phyloP scores from a whole-genome alignment of 2,113 vertebrate genomes.

The Australoheros scitulus region DNA sequence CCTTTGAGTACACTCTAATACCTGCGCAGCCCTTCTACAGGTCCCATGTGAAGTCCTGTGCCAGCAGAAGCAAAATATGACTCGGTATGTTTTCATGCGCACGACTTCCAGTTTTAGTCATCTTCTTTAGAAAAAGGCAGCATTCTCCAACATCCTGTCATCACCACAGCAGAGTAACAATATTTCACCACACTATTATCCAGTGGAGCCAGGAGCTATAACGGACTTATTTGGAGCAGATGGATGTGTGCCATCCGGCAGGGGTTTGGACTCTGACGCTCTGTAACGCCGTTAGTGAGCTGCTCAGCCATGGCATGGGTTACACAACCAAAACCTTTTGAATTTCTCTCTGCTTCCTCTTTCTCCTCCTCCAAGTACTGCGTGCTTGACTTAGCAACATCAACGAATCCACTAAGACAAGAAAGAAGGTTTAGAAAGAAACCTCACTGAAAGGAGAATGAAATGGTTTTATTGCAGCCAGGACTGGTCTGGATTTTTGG shows the following conservation, averaged over 20 bases:
- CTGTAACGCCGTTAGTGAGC: slow-evolving; percentile 50
- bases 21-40: neutral
- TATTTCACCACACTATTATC: neutral
- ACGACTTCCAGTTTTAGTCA: neutral
- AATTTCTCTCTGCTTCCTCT: slow-evolving; percentile 52
- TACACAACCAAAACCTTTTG: slow-evolving; percentile 51
- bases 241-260: slow-evolving; percentile 28
- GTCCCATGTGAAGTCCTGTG: neutral
- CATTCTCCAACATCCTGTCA: neutral
- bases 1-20: neutral
- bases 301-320: slow-evolving; percentile 58
- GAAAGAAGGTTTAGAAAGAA: slow-evolving; percentile 39
- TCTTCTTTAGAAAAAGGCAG: neutral
- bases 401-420: slow-evolving; percentile 48
- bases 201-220: neutral
- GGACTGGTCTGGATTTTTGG: slow-evolving; percentile 2
- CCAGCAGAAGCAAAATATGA: neutral
- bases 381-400: slow-evolving; percentile 46
- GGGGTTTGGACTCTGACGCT: slow-evolving; percentile 23
- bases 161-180: neutral
- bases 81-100: fast-evolving
- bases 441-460: slow-evolving; percentile 19
- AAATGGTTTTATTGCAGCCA: slow-evolving; percentile 18
- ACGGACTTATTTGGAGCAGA: neutral
- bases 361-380: slow-evolving; percentile 37